phyloP scores from a whole-genome alignment of 2,888 invertebrate genomes.

The Drosophila acutilabella region DNA sequence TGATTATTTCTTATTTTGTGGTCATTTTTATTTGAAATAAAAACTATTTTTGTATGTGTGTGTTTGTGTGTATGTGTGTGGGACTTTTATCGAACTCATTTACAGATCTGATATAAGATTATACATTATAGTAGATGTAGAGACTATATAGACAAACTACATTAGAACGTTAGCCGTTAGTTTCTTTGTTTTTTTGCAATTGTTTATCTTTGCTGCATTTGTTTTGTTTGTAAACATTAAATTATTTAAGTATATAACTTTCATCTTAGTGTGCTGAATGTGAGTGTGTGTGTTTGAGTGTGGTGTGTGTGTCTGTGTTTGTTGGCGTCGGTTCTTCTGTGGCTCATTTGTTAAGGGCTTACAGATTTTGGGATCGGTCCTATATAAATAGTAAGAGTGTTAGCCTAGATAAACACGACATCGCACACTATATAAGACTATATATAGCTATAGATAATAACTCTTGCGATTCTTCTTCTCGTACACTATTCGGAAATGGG shows the following conservation, averaged over 20 bases:
- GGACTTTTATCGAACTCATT: slow-evolving; percentile 49
- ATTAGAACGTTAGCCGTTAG: slow-evolving; percentile 60
- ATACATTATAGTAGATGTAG: slow-evolving; percentile 43
- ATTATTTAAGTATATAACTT: slow-evolving; percentile 69
- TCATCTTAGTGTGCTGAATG: slow-evolving; percentile 45
- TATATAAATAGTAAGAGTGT: slow-evolving; percentile 62
- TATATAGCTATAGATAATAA: slow-evolving; percentile 44
- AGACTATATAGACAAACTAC: slow-evolving; percentile 64
- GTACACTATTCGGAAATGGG: slow-evolving; percentile 79
- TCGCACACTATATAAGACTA: slow-evolving; percentile 19
- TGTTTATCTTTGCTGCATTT: slow-evolving; percentile 21
- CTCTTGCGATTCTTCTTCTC: slow-evolving; percentile 39
- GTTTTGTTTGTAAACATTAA: slow-evolving; percentile 55
- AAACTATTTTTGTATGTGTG: slow-evolving; percentile 44
- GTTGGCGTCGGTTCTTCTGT: slow-evolving; percentile 36
- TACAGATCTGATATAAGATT: slow-evolving; percentile 53
- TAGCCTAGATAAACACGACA: slow-evolving; percentile 57
- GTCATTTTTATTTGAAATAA: slow-evolving; percentile 70
- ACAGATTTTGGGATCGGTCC: slow-evolving; percentile 26
- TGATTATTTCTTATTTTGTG: slow-evolving; percentile 45
- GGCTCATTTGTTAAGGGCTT: slow-evolving; percentile 29
- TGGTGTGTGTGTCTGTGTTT: slow-evolving; percentile 19
- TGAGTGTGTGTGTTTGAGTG: slow-evolving; percentile 24
- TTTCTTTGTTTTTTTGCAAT: slow-evolving; percentile 28
- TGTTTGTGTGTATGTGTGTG: slow-evolving; percentile 18